phyloP scores from a whole-genome alignment of 2,797 vertebrate species.

The Pagetopsis macropterus region DNA sequence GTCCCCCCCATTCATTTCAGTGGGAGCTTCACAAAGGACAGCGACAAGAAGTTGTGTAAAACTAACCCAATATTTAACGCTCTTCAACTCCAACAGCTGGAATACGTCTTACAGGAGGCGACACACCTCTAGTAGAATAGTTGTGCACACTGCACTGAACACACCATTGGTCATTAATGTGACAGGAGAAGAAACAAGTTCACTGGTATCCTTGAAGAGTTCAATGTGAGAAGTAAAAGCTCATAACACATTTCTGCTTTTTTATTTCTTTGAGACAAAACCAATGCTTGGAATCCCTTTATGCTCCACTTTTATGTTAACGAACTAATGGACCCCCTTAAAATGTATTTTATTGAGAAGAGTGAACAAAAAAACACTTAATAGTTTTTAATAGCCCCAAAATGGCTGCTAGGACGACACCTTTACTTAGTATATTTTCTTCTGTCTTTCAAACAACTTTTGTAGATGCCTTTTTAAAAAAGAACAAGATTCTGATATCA shows the following conservation, averaged over 20 bases:
- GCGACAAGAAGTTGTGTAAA: not conserved
- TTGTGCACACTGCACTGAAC: not conserved
- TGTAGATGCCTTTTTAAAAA: not conserved
- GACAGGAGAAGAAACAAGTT: not conserved
- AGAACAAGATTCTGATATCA: not conserved
- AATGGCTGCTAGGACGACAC: not conserved
- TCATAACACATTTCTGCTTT: not conserved
- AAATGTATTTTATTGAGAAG: not conserved
- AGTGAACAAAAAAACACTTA: not conserved
- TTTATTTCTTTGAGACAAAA: not conserved
- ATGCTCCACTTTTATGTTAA: not conserved
- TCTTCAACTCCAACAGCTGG: not conserved
- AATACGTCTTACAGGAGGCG: no score
- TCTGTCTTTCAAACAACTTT: no score
- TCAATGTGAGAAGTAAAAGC: constrained; percentile 7
- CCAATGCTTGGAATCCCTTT: not conserved
- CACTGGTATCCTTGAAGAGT: not conserved
- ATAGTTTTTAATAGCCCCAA: not conserved
- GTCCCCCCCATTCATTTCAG: constrained; percentile 1
- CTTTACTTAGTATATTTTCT: not conserved
- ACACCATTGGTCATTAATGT: not conserved
- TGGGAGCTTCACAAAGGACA: not conserved
- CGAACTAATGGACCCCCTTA: not conserved
- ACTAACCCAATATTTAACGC: not conserved
- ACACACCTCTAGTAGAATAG: not conserved